Evolutionary conservation across 2,797 vertebrate genomes (phyloP), one percentile per base, ranked within the genome.

Genomic region (Neosilurus mollespiculum): DNA sequence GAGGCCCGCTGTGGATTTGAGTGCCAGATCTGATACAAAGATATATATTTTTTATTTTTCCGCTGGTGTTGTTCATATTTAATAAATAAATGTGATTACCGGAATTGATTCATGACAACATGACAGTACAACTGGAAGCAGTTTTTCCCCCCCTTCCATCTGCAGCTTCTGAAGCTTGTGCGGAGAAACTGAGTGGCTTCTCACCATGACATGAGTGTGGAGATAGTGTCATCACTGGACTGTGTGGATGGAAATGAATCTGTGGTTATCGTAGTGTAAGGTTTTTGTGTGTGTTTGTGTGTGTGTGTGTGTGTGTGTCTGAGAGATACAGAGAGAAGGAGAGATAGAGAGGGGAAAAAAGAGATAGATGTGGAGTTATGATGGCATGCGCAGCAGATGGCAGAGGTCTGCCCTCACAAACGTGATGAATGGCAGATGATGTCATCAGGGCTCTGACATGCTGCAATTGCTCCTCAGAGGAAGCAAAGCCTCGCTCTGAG

Each of bases 401-500:
- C 94, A 94, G 93, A 92, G 94, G 94, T 90, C 90, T 93, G 92
- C 95, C 91, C 94, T 94, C 94, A 93, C 93, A 93, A 92, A 91
- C 90, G 89, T 97, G 96, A 98, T 97, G 94, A 96, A 97, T 98
- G 95, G 94, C 94, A 94, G 95, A 96, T 98, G 97, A 99, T 98
- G 96, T 98, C 97, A 98, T 97, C 95, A 95, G 89, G 85, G 90
- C 95, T 93, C 95, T 96, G 96, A 97, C 96, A 96, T 95, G 91
- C 91, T 82, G 88, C 92, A 87, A 91, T 90, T 90, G 92, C 93
- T 95, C 92, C 95, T 96, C 94, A 95, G 93, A 96, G 95, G 94
- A 95, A 95, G 93, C 94, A 90, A 91, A 91, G 93, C 93, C 95
- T 66, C 20, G 61, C 95, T 94, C 93, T 88, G 93, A 93, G 95